Evolutionary conservation across 2,888 invertebrate genomes (phyloP), one percentile per base, ranked within the genome.

Genomic region (Synergus japonicus): DNA sequence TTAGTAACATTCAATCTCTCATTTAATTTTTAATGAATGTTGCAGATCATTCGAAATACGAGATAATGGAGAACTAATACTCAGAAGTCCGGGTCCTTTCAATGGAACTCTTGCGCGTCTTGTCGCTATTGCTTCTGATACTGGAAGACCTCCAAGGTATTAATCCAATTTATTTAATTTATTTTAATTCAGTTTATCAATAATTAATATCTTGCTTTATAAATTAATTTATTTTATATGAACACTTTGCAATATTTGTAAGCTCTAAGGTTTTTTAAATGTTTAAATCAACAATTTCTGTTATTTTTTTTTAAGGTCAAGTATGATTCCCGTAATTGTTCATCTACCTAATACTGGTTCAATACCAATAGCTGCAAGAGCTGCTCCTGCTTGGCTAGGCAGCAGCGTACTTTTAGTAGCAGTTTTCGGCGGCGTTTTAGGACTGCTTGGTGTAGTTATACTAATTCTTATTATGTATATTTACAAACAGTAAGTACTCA

Each of bases 81-180:
- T 93, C 0, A 87, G 89, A 73, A 92, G 92, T 22, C 69, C 89
- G 13, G 89, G 91, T 44, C 91, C 91, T n/a, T 89, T 92, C 64
- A 92, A 92, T 81, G 89, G 90, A 22, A 93, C 95, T 37, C 94
- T 94, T 69, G 95, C 97, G 69, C 95, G 96, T 92, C 93, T 97
- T 77, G 95, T 97, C 66, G 97, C 97, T 60, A 95, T 97, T 69
- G 98, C 97, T 37, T 95, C 95, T 0, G 98, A 98, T 92, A 96
- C 96, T 15, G 98, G 98, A 18, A 93, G 94, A 29, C 98, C 98
- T n/a, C 96, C 97, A 0, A 92, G 96, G 90, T 96, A 92, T 95
- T 81, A 13, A 54, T 65, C 29, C 18, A 13, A 0, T 29, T 54
- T 12, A 54, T n/a, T 22, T 15, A 8, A 13, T 37, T 29, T 64